Evolutionary conservation across 1,140 invertebrate species (phyloP).

Genomic region (Paracyclopina nana): DNA sequence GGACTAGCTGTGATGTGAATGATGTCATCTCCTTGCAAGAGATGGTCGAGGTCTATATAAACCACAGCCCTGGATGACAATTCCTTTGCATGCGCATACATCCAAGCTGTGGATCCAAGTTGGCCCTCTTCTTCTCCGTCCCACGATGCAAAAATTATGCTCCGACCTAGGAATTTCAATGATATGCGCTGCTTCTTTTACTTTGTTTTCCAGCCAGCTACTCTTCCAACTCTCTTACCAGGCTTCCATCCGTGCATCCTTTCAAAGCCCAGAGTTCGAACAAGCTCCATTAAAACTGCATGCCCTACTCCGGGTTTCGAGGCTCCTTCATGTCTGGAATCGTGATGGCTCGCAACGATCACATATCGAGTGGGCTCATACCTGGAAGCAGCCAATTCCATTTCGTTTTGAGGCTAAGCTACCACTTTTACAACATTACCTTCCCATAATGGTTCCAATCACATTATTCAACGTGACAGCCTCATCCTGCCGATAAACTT

Average conservation of each 20-base stretch:
- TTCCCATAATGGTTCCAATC: constrained; percentile 19
- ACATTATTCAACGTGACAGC: constrained; percentile 16
- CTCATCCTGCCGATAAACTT: constrained; percentile 1
- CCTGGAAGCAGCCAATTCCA: no score
- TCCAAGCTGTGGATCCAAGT: constrained; percentile 7
- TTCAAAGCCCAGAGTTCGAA: neutral
- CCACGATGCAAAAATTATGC: constrained; percentile 8
- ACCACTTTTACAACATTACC: constrained; percentile 24
- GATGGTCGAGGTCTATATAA: constrained; percentile 8
- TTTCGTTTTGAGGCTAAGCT: neutral
- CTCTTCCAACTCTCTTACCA: no score
- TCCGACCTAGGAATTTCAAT: no score
- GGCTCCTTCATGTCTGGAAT: constrained; percentile 17
- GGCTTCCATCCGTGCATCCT: constrained; percentile 3
- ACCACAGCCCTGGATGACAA: constrained; percentile 1
- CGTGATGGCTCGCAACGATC: constrained; percentile 18
- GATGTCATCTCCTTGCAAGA: neutral
- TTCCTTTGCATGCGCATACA: constrained; percentile 5
- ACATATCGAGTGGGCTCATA: constrained; percentile 18
- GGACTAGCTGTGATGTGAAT: neutral
- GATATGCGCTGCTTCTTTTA: no score
- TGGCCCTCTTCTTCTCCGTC: constrained; percentile 7
- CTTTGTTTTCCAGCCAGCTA: no score
- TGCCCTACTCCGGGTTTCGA: constrained; percentile 18
- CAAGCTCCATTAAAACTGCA: constrained; percentile 16